Percentiles rank a stretch among this genome's conserved stretches.
These are phyloP conservation scores for Rhipidura dahli DNA, from an alignment of 2,113 vertebrate species.

Conservation along the genomic window DNA sequence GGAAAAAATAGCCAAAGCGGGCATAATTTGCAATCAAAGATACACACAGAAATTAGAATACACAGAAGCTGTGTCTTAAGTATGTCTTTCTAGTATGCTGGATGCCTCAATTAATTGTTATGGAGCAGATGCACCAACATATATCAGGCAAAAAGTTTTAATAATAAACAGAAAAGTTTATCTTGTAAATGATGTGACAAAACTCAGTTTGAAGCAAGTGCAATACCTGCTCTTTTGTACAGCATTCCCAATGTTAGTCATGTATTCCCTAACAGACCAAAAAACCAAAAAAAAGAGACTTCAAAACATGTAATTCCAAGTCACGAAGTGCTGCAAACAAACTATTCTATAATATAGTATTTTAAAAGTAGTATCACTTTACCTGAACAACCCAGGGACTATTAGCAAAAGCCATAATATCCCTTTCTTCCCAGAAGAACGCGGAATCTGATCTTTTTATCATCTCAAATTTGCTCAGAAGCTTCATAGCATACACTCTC, in stretches of 20 bases:
- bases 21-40: neutral
- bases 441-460: conserved; percentile 98
- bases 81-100: neutral
- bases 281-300: neutral
- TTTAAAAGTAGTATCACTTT: conserved; percentile 2
- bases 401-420: conserved; percentile 99
- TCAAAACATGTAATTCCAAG: neutral
- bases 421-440: conserved; percentile 99
- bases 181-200: neutral
- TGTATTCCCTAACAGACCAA: neutral
- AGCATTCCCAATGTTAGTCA: neutral
- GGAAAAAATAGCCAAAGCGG: fast-evolving
- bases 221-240: neutral
- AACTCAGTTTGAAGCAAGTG: neutral
- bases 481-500: conserved; percentile 98
- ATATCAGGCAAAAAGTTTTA: neutral
- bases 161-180: neutral
- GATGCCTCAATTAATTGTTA: neutral
- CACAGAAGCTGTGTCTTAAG: neutral
- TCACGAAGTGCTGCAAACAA: neutral
- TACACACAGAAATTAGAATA: neutral
- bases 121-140: neutral
- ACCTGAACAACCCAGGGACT: conserved; percentile 99
- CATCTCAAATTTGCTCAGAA: conserved; percentile 99
- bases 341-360: neutral